Evolutionary conservation across 2,888 invertebrate genomes (phyloP).

Genomic region (Ormyrus nitidulus): DNA sequence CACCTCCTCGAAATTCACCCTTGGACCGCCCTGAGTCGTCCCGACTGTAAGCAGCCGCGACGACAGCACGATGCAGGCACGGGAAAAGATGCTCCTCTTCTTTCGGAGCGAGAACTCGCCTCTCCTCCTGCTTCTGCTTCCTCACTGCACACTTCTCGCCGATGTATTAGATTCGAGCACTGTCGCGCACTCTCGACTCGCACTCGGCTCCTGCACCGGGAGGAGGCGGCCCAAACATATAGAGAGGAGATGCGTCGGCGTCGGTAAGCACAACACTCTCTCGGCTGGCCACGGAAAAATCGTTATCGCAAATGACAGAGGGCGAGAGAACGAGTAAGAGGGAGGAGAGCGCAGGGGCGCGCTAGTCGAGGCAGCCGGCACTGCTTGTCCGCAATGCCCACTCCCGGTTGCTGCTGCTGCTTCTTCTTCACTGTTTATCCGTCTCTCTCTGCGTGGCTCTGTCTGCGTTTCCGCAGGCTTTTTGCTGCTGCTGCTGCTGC

Average conservation of each 20-base stretch:
- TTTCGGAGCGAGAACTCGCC: background rate
- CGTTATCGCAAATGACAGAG: constrained; percentile 49
- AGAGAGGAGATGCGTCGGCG: constrained; percentile 4
- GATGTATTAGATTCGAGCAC: too few relatives aligned
- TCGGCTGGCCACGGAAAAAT: constrained; percentile 46
- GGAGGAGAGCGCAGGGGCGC: constrained; percentile 51
- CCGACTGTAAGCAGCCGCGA: constrained; percentile 53
- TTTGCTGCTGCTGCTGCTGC: background rate
- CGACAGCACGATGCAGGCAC: constrained; percentile 47
- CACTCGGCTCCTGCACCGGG: constrained; percentile 2
- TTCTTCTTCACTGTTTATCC: background rate
- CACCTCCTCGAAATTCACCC: constrained; percentile 70
- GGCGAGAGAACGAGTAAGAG: constrained; percentile 7
- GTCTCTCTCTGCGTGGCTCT: background rate
- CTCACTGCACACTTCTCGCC: too few relatives aligned
- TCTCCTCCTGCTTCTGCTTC: too few relatives aligned
- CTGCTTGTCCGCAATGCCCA: constrained; percentile 68
- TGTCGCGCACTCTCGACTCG: background rate
- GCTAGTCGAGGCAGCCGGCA: constrained; percentile 61
- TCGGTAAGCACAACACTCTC: constrained; percentile 9
- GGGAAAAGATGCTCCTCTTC: constrained; percentile 21
- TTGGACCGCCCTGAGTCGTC: constrained; percentile 62
- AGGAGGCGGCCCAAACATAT: constrained; percentile 38
- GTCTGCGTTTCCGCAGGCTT: too few relatives aligned
- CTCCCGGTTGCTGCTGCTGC: constrained; percentile 48